phyloP scores from a whole-genome alignment of 2,797 vertebrate species.

The Enteromius radiatus region DNA sequence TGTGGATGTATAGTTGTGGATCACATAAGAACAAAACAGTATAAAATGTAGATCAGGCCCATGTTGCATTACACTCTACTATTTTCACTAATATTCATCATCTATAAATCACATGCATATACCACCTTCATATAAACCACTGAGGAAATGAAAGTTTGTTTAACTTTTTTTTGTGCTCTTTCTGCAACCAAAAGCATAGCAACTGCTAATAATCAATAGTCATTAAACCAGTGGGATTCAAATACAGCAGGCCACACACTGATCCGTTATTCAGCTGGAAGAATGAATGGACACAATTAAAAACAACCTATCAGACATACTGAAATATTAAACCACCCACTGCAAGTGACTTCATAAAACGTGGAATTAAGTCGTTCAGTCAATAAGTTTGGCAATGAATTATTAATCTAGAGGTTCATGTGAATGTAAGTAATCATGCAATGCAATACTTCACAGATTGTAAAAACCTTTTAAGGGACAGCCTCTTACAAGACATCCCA shows the following conservation, averaged over 20 bases:
- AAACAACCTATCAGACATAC: neutral
- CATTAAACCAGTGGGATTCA: neutral
- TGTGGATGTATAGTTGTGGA: slow-evolving; percentile 45
- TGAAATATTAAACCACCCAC: slow-evolving; percentile 23
- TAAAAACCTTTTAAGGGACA: slow-evolving; percentile 2
- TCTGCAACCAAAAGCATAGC: neutral
- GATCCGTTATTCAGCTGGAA: neutral
- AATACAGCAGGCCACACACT: neutral
- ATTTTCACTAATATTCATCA: neutral
- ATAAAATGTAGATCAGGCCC: slow-evolving; percentile 33
- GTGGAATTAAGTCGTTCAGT: neutral
- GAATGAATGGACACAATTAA: slow-evolving; percentile 31
- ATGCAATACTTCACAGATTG: slow-evolving; percentile 7
- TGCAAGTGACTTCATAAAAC: slow-evolving; percentile 27
- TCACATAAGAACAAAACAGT: slow-evolving; percentile 6
- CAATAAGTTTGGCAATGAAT: neutral
- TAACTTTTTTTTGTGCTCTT: neutral
- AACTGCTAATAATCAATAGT: slow-evolving; percentile 7
- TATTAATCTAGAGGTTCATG: slow-evolving; percentile 13
- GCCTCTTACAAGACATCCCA: neutral
- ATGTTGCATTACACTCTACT: slow-evolving; percentile 44
- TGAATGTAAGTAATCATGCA: slow-evolving; percentile 2
- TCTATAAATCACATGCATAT: slow-evolving; percentile 5
- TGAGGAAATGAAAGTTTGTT: neutral
- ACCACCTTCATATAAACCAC: neutral